Evolutionary conservation across 2,113 vertebrate species (phyloP).

Genomic region (Coracopsis vasa): DNA sequence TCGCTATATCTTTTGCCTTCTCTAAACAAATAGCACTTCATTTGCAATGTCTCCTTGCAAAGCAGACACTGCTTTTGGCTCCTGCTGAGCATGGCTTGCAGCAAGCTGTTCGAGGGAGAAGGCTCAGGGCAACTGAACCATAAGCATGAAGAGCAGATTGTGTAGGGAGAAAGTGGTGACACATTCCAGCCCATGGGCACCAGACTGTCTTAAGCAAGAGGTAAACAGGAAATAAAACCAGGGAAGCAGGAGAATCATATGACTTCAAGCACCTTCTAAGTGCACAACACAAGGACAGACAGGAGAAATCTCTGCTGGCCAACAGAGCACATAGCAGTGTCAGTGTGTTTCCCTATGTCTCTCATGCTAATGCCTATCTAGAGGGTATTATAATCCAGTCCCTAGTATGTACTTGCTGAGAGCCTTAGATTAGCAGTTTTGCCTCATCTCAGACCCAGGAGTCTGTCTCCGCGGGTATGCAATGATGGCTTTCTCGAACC

Average conservation of each 20-base stretch:
- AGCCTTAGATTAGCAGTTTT: not conserved
- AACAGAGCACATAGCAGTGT: rapidly evolving
- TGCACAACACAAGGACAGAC: not conserved
- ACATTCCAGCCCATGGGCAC: not conserved
- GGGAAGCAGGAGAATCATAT: not conserved
- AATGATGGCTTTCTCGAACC: not conserved
- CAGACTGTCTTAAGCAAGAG: not conserved
- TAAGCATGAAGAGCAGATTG: rapidly evolving
- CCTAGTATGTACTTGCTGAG: not conserved
- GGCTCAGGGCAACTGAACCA: not conserved
- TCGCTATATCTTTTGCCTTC: not conserved
- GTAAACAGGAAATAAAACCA: not conserved
- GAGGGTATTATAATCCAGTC: not conserved
- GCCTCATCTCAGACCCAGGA: not conserved
- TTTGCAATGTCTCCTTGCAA: not conserved
- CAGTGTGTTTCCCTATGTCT: not conserved
- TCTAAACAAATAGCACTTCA: not conserved
- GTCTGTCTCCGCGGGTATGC: not conserved
- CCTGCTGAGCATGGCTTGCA: not conserved
- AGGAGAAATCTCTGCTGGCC: not conserved
- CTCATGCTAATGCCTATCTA: not conserved
- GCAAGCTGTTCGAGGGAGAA: not conserved
- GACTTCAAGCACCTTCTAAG: not conserved
- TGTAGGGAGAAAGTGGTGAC: not conserved
- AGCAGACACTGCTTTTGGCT: not conserved